Base-by-base conservation (phyloP, 2,888 invertebrate genomes). In the Ferdinandea cuprea region DNA sequence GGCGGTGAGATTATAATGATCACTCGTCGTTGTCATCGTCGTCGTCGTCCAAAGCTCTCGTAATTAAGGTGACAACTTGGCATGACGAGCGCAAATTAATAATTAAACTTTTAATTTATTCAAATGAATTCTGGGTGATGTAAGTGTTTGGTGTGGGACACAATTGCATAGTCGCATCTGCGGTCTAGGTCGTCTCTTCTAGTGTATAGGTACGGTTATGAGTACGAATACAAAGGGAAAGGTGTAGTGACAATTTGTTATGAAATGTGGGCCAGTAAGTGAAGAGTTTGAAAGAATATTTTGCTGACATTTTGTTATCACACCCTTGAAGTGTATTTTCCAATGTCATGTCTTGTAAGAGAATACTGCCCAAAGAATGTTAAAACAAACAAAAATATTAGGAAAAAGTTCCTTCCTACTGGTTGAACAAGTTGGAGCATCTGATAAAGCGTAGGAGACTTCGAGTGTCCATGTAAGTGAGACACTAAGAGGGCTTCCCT, bases 31-130 rank as follows among this genome's bases (percentile, higher is more conserved):
- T 5, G 17, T 19, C 25, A 32, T 48, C 35, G 25, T 25, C 25
- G 25, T 25, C 25, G 17, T 19, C 25, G 40, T 30, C 44, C 44
- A 50, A 44, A 66, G 66, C 52, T 19, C 59, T 19, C 59, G 56
- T 83, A 83, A 83, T 83, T 77, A 78, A 68, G 78, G 78, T 78
- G 83, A 83, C 83, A 83, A 83, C 72, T 83, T 68, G 72, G 50
- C 83, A 83, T 83, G 83, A 83, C 83, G 83, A 83, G 37, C 48
- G 77, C 66, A 68, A 83, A 78, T 78, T 80, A 68, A 68, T 72
- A 65, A 76, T 58, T 58, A 37, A 48, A 65, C 7, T 46, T 68
- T 77, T 77, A 83, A 83, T 73, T 83, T 83, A 83, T 83, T 83
- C 83, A 83, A 83, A 83, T 83, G 59, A 35, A 78, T 83, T 83